A percentile compares a stretch with the other conserved stretches of the same genome.
Evolutionary conservation across 1,140 invertebrate genomes (phyloP).

Genomic region (Drosophila fuyamai): DNA sequence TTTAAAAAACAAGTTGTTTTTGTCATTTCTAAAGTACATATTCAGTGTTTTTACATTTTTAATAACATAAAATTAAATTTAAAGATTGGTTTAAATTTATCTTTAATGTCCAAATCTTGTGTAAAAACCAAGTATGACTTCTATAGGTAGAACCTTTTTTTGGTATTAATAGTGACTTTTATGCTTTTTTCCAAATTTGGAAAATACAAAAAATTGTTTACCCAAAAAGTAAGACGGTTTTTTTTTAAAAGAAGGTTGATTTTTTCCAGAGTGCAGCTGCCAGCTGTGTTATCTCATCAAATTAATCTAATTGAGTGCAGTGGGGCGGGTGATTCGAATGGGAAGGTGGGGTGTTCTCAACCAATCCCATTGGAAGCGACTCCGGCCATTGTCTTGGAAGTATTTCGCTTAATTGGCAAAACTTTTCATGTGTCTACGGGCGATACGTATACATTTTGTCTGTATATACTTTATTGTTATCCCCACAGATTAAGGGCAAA

Average conservation of each 20-base stretch:
- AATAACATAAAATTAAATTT: too few relatives aligned
- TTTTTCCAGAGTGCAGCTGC: constrained; percentile 12
- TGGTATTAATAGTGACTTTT: too few relatives aligned
- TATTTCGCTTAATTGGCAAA: constrained; percentile 82
- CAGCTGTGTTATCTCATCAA: constrained; percentile 55
- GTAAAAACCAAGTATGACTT: too few relatives aligned
- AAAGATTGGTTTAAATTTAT: too few relatives aligned
- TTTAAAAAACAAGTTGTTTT: too few relatives aligned
- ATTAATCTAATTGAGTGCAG: constrained; percentile 80
- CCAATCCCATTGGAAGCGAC: constrained; percentile 14
- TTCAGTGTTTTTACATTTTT: too few relatives aligned
- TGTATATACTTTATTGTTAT: constrained; percentile 73
- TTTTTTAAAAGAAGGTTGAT: not conserved
- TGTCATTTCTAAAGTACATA: too few relatives aligned
- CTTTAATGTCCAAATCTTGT: too few relatives aligned
- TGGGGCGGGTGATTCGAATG: constrained; percentile 19
- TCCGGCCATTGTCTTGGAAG: constrained; percentile 46
- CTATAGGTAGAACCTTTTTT: too few relatives aligned
- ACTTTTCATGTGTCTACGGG: constrained; percentile 73
- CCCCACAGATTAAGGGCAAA: constrained; percentile 83
- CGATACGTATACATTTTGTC: constrained; percentile 42
- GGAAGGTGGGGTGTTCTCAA: not conserved
- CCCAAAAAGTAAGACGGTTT: not conserved
- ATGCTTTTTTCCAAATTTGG: too few relatives aligned
- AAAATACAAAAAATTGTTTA: too few relatives aligned